Conservation (phyloP, 1,140 invertebrate genomes). For the Gerris buenoi region DNA sequence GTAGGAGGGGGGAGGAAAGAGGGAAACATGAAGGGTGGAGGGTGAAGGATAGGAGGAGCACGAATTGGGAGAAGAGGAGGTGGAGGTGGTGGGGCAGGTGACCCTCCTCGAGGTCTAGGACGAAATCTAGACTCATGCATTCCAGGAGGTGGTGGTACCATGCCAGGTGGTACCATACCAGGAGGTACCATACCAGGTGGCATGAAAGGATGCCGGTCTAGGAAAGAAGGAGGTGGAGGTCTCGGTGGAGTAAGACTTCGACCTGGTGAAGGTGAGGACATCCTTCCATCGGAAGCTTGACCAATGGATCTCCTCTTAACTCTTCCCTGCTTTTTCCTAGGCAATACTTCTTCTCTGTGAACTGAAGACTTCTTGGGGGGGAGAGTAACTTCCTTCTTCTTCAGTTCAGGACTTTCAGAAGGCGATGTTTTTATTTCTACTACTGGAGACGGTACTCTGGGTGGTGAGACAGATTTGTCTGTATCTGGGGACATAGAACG, state of each 20-base stretch:
- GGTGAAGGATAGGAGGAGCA: slow-evolving; percentile 21
- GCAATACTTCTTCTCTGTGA: slow-evolving; percentile 4
- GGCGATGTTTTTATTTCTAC: slow-evolving; percentile 14
- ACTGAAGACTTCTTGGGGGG: neutral
- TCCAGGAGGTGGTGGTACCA: slow-evolving; percentile 15
- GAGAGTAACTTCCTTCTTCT: neutral
- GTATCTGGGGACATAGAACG: slow-evolving; percentile 43
- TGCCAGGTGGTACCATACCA: slow-evolving; percentile 5
- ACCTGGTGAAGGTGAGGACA: slow-evolving; percentile 12
- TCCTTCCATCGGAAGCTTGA: neutral
- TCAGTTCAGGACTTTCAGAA: slow-evolving; percentile 5
- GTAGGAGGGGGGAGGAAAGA: slow-evolving; percentile 54
- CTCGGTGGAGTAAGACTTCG: slow-evolving; percentile 17
- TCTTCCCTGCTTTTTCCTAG: slow-evolving; percentile 2
- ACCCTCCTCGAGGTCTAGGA: slow-evolving; percentile 10
- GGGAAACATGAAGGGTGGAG: slow-evolving; percentile 14
- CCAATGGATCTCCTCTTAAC: neutral
- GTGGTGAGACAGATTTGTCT: slow-evolving; percentile 25
- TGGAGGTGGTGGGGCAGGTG: slow-evolving; percentile 7
- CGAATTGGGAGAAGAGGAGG: slow-evolving; percentile 18
- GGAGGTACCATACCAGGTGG: slow-evolving; percentile 6
- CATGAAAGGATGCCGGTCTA: slow-evolving; percentile 8
- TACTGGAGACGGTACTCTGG: slow-evolving; percentile 24
- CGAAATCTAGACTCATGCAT: too few relatives aligned
- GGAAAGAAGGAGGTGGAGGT: slow-evolving; percentile 19